These are phyloP conservation scores for Pelosia muscerda DNA, from an alignment of 2,888 invertebrate genomes.

Conservation along the genomic window DNA sequence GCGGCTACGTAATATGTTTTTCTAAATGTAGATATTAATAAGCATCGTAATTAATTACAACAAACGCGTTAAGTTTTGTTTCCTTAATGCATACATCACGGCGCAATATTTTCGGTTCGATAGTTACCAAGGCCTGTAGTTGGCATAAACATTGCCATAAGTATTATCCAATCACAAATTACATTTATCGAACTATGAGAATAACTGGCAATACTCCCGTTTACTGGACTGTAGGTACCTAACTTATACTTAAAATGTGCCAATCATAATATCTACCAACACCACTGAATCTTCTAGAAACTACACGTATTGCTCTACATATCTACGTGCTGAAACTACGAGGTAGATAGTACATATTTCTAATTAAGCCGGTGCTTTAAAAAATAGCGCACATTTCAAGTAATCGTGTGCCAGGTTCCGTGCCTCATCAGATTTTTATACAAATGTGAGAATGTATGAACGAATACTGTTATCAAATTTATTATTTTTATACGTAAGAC, in stretches of 20 bases:
- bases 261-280: constrained; percentile 33
- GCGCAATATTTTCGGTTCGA: constrained; percentile 54
- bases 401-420: constrained; percentile 33
- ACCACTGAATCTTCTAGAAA: constrained; percentile 8
- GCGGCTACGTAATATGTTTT: constrained; percentile 63
- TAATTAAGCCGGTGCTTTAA: constrained; percentile 43
- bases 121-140: constrained; percentile 60
- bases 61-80: constrained; percentile 42
- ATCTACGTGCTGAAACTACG: constrained; percentile 25
- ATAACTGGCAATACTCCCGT: constrained; percentile 35
- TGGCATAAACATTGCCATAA: constrained; percentile 33
- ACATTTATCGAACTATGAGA: constrained; percentile 25
- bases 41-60: constrained; percentile 46
- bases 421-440: constrained; percentile 41
- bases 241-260: constrained; percentile 44
- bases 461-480: constrained; percentile 28
- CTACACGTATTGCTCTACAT: constrained; percentile 43
- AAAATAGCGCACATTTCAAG: constrained; percentile 51
- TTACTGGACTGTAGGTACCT: constrained; percentile 31
- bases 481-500: constrained; percentile 29
- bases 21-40: constrained; percentile 50
- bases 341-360: constrained; percentile 22
- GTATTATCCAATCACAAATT: constrained; percentile 42
- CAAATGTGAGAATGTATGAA: constrained; percentile 23
- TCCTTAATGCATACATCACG: constrained; percentile 47